Percentiles rank a stretch among this genome's conserved stretches.
Evolutionary conservation across 2,888 invertebrate species (phyloP).

Genomic region (Ormyrus rosae): DNA sequence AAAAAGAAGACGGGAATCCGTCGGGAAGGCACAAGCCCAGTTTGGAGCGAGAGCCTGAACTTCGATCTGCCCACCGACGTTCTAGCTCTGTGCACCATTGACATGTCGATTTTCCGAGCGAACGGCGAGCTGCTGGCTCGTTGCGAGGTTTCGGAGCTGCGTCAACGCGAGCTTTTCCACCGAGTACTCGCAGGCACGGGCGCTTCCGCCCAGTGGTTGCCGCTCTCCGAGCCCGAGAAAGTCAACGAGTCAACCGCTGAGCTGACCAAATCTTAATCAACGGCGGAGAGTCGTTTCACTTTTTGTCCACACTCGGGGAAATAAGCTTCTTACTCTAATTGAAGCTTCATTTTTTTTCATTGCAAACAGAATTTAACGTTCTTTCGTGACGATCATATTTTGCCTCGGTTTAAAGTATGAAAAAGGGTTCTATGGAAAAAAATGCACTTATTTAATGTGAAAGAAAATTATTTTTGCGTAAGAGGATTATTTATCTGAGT

Average conservation of each 20-base stretch:
- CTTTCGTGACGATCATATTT: too few species aligned
- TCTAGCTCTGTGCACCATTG: slow-evolving; percentile 78
- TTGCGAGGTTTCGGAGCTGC: slow-evolving; percentile 75
- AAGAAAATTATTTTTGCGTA: not conserved
- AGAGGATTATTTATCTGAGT: slow-evolving; percentile 1
- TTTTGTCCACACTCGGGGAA: not conserved
- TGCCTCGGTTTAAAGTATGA: too few species aligned
- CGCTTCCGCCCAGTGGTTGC: slow-evolving; percentile 80
- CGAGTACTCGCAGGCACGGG: slow-evolving; percentile 79
- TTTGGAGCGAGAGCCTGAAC: slow-evolving; percentile 78
- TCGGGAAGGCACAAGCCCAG: slow-evolving; percentile 76
- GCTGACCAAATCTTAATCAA: slow-evolving; percentile 34
- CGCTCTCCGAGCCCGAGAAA: slow-evolving; percentile 75
- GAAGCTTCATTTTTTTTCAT: not conserved
- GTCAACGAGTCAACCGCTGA: slow-evolving; percentile 52
- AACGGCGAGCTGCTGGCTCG: slow-evolving; percentile 80
- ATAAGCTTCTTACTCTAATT: not conserved
- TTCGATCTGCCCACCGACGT: slow-evolving; percentile 77
- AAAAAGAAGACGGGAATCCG: slow-evolving; percentile 77
- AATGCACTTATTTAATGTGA: too few species aligned
- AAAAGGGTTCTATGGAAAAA: too few species aligned
- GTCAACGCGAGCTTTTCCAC: slow-evolving; percentile 77
- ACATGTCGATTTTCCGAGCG: slow-evolving; percentile 81
- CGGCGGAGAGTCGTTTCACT: not conserved
- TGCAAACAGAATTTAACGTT: not conserved